Evolutionary conservation across 2,888 invertebrate species (phyloP).

Genomic region (Torymus auratus): DNA sequence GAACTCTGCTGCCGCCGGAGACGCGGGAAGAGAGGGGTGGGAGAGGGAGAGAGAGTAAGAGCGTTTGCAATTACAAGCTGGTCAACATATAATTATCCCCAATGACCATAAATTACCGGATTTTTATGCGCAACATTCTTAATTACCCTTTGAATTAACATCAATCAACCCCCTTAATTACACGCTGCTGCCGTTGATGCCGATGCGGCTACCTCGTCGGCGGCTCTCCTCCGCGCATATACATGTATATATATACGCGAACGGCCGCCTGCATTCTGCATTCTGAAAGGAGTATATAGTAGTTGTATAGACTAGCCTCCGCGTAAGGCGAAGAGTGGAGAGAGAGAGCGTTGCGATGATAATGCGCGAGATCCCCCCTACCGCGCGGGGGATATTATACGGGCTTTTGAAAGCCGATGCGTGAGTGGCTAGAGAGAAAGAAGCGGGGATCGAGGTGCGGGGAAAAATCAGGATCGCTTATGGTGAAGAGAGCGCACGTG

Average conservation of each 20-base stretch:
- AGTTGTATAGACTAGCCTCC: conserved; percentile 15
- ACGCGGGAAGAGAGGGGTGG: neutral
- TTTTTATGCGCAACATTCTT: conserved; percentile 77
- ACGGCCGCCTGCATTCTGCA: conserved; percentile 1
- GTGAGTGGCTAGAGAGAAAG: neutral
- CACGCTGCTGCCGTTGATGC: conserved; percentile 68
- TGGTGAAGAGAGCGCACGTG: neutral
- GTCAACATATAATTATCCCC: conserved; percentile 77
- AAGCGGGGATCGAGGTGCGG: neutral
- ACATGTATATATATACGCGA: too few species aligned
- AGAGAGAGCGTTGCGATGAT: conserved; percentile 44
- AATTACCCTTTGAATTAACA: conserved; percentile 78
- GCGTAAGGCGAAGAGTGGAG: conserved; percentile 14
- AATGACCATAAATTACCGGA: conserved; percentile 77
- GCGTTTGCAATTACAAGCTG: conserved; percentile 76
- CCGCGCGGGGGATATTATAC: conserved; percentile 23
- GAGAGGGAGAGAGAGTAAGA: conserved; percentile 20
- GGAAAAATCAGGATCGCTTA: neutral
- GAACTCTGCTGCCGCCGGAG: neutral
- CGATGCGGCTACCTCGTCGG: conserved; percentile 61
- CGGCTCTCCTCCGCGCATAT: too few species aligned
- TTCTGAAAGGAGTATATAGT: conserved; percentile 18
- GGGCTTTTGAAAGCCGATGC: conserved; percentile 26
- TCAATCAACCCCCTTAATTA: conserved; percentile 77
- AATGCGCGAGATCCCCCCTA: conserved; percentile 41